These are phyloP conservation scores for Chouioia cunea DNA, from an alignment of 2,888 invertebrate genomes.

Conservation along the genomic window DNA sequence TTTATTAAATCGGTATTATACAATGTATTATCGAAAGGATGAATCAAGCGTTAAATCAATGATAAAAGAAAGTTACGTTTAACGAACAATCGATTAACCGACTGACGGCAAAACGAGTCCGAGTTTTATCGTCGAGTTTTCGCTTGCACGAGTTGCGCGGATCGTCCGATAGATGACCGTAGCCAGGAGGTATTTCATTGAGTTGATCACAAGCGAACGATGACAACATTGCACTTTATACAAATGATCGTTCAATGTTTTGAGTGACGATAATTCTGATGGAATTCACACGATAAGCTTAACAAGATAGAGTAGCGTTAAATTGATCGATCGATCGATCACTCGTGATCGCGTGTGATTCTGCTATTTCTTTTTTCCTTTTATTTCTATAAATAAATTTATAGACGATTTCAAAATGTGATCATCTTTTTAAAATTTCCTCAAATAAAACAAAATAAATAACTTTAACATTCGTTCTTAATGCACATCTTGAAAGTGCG, in stretches of 20 bases:
- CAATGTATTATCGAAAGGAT: too few species aligned
- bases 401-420: too few species aligned
- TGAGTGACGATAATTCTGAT: neutral
- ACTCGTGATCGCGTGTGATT: too few species aligned
- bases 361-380: too few species aligned
- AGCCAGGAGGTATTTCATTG: constrained; percentile 1
- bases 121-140: neutral
- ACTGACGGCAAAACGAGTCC: constrained; percentile 17
- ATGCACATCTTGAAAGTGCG: too few species aligned
- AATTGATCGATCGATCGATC: neutral
- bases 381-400: too few species aligned
- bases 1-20: too few species aligned
- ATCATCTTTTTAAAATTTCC: too few species aligned
- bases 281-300: too few species aligned
- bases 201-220: neutral
- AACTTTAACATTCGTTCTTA: neutral
- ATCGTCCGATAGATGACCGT: constrained; percentile 36
- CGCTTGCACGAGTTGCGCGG: neutral
- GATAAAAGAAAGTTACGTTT: too few species aligned
- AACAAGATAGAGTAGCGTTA: too few species aligned
- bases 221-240: neutral
- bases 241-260: neutral
- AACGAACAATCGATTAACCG: neutral
- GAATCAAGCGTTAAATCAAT: too few species aligned
- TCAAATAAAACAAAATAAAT: neutral